Conservation (phyloP, 2,797 vertebrate species). For the Anas georgica region DNA sequence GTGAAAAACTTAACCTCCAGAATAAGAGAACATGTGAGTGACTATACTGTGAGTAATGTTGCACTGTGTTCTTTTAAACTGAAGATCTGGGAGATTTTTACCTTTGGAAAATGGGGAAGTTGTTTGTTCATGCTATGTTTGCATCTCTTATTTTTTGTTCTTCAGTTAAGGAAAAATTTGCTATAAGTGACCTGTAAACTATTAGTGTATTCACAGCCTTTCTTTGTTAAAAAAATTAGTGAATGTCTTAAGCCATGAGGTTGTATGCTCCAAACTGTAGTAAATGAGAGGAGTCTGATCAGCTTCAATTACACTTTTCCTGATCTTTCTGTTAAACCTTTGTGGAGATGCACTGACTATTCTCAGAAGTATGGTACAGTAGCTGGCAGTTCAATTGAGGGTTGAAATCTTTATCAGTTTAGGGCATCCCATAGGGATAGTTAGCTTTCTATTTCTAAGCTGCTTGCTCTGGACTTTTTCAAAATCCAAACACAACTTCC, state of each 20-base stretch:
- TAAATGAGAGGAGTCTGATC: not conserved
- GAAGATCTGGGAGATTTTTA: not conserved
- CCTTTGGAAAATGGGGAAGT: not conserved
- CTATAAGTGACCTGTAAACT: not conserved
- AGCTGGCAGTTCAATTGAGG: not conserved
- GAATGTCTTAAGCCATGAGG: not conserved
- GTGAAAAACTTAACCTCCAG: constrained; percentile 79
- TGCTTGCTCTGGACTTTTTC: not conserved
- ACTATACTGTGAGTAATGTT: not conserved
- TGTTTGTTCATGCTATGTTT: not conserved
- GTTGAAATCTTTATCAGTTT: not conserved
- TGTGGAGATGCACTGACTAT: not conserved
- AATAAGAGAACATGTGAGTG: constrained; percentile 82
- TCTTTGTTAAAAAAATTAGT: not conserved
- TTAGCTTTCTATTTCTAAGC: not conserved
- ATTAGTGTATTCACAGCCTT: not conserved
- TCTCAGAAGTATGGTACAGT: not conserved
- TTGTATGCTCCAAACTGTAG: not conserved
- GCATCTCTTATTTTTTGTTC: not conserved
- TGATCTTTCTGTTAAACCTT: not conserved
- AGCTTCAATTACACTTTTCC: not conserved
- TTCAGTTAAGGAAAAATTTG: not conserved
- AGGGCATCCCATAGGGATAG: not conserved
- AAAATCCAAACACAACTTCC: not conserved
- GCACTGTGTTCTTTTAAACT: not conserved